Percentiles rank a stretch among this genome's conserved stretches.
Evolutionary conservation across 2,797 vertebrate species (phyloP).

Genomic region (Danio albolineatus): DNA sequence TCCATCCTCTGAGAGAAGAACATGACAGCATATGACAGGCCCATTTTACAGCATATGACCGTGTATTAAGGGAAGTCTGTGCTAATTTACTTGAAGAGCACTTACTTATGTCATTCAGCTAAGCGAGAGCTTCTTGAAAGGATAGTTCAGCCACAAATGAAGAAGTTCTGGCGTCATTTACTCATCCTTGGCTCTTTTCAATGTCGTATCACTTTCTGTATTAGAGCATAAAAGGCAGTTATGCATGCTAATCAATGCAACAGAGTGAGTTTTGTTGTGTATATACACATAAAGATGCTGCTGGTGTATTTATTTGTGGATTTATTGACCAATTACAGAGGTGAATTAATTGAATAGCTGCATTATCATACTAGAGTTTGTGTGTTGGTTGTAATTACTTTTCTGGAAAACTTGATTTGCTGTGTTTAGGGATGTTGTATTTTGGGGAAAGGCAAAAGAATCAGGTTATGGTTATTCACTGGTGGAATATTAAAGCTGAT

Average conservation of each 20-base stretch:
- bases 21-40: conserved; percentile 19
- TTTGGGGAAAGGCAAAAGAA: background rate
- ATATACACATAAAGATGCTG: background rate
- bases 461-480: background rate
- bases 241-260: background rate
- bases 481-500: background rate
- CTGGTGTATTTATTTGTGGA: background rate
- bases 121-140: background rate
- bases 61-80: conserved; percentile 23
- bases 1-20: conserved; percentile 5
- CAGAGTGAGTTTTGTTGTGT: background rate
- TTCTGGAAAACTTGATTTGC: background rate
- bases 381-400: background rate
- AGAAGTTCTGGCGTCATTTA: background rate
- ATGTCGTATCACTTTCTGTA: background rate
- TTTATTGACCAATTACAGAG: background rate
- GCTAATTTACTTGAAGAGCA: conserved; percentile 11
- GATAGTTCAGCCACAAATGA: background rate
- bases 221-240: background rate
- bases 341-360: background rate
- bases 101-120: background rate
- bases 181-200: background rate
- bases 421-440: background rate
- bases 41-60: conserved; percentile 5
- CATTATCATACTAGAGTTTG: background rate